phyloP scores from a whole-genome alignment of 2,797 vertebrate genomes.

The Cygnus olor region DNA sequence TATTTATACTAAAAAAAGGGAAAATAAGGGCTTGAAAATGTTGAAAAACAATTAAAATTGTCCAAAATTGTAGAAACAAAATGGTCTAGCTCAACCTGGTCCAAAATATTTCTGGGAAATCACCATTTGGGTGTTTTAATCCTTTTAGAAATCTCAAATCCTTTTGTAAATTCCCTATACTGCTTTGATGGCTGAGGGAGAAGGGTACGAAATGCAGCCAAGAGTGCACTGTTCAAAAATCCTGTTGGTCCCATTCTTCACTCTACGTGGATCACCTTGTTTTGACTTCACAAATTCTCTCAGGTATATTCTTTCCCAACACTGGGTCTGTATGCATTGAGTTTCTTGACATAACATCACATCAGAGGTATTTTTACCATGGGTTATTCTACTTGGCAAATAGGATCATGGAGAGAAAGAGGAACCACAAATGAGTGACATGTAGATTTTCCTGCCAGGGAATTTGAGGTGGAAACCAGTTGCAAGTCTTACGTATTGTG shows the following conservation, averaged over 20 bases:
- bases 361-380: background rate
- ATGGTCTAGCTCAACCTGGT: background rate
- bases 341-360: background rate
- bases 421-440: background rate
- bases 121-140: background rate
- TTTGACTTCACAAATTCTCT: background rate
- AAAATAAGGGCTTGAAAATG: background rate
- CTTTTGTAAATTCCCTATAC: background rate
- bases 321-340: background rate
- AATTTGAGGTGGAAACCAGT: background rate
- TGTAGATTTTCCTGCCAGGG: background rate
- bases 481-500: accelerated
- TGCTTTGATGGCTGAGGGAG: background rate
- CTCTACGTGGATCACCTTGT: background rate
- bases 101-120: background rate
- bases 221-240: background rate
- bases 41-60: background rate
- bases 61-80: background rate
- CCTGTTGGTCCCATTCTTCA: accelerated
- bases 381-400: background rate
- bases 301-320: background rate
- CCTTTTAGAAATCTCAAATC: background rate
- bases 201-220: background rate
- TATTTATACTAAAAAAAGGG: background rate
- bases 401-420: background rate